These are phyloP conservation scores for Sceloporus tristichus DNA, from an alignment of 2,113 vertebrate genomes.

Conservation along the genomic window DNA sequence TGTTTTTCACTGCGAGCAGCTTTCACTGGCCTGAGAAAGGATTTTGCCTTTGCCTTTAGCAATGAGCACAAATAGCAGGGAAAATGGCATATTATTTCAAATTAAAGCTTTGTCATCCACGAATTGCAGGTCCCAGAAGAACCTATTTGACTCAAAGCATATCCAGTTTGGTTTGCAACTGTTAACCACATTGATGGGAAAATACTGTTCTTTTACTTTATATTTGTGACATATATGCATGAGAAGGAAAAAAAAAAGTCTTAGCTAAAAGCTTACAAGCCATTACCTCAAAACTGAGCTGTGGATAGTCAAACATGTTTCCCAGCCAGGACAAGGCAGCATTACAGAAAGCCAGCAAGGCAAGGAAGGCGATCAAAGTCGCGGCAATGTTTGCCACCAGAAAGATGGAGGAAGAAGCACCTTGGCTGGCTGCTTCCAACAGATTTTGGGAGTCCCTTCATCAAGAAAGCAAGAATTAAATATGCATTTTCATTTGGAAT, in stretches of 20 bases:
- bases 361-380: slow-evolving; percentile 87
- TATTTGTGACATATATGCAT: background rate
- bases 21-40: no score
- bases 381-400: slow-evolving; percentile 82
- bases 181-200: background rate
- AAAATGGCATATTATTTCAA: no score
- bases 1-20: no score
- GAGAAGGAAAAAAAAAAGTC: background rate
- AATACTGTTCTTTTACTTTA: slow-evolving; percentile 8
- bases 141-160: background rate
- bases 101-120: no score
- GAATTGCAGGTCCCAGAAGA: no score
- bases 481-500: slow-evolving; percentile 34
- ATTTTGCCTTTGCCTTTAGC: no score
- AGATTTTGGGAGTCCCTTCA: slow-evolving; percentile 82
- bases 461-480: slow-evolving; percentile 19
- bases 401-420: slow-evolving; percentile 80
- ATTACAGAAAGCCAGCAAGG: slow-evolving; percentile 85
- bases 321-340: slow-evolving; percentile 87
- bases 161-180: background rate
- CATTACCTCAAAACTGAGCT: slow-evolving; percentile 89
- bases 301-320: slow-evolving; percentile 84
- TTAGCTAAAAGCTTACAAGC: background rate
- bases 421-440: slow-evolving; percentile 85
- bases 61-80: no score